These are phyloP conservation scores for Conomelus anceps DNA, from an alignment of 2,888 invertebrate genomes.

Conservation along the genomic window DNA sequence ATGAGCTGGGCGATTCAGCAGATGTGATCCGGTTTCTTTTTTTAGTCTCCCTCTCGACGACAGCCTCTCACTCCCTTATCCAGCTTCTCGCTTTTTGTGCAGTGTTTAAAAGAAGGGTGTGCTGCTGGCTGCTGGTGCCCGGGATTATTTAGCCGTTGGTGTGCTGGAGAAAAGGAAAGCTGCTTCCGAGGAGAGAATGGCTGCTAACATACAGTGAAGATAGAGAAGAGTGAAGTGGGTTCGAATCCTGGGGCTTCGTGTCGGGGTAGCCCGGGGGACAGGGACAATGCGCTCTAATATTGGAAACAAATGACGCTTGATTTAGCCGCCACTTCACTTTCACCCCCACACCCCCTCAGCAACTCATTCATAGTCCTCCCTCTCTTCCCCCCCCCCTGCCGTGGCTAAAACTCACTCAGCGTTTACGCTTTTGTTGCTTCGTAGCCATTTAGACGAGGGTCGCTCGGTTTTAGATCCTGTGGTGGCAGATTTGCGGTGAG, in stretches of 20 bases:
- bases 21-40: not conserved
- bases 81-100: not conserved
- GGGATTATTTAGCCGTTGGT: not conserved
- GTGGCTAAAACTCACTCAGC: not conserved
- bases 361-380: conserved; percentile 32
- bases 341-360: conserved; percentile 29
- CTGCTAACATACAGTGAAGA: not conserved
- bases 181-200: too few relatives aligned
- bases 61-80: not conserved
- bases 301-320: conserved; percentile 21
- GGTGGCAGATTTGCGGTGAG: not conserved
- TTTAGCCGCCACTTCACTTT: conserved; percentile 18
- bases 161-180: not conserved
- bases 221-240: not conserved
- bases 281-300: conserved; percentile 23
- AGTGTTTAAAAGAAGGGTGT: not conserved
- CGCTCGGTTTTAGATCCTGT: not conserved
- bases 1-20: not conserved
- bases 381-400: conserved; percentile 25
- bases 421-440: not conserved
- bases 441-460: not conserved
- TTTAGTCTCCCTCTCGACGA: not conserved
- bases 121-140: not conserved
- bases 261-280: not conserved
- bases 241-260: not conserved